Conservation (phyloP, 2,113 vertebrate genomes). For the Cyanistes caeruleus region DNA sequence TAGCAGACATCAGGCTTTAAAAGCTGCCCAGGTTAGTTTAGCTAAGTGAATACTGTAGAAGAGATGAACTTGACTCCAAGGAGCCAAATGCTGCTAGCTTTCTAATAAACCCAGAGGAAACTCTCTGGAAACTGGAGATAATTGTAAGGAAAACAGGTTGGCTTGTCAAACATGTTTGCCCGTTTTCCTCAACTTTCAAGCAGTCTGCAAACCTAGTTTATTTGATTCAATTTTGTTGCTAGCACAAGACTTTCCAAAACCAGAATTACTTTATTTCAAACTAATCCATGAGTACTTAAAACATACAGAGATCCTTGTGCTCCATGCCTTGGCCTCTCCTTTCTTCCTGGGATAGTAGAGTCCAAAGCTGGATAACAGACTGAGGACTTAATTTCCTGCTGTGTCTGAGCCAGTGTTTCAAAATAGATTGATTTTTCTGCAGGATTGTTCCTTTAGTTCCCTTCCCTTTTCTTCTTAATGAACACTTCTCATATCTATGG, state of each 20-base stretch:
- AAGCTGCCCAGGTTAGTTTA: neutral
- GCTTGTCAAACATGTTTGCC: neutral
- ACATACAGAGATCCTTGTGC: neutral
- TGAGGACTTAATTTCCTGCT: neutral
- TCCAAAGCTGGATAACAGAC: neutral
- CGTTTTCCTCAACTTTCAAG: neutral
- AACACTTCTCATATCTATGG: neutral
- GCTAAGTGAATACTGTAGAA: neutral
- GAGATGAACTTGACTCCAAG: neutral
- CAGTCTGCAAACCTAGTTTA: neutral
- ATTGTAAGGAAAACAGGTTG: neutral
- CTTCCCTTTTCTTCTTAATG: neutral
- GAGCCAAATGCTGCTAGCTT: neutral
- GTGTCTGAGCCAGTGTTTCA: neutral
- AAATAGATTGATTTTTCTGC: neutral
- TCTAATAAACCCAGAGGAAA: neutral
- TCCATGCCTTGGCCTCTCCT: neutral
- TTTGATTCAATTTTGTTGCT: neutral
- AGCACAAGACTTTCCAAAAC: neutral
- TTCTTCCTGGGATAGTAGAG: neutral
- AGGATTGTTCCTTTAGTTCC: neutral
- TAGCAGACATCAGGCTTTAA: neutral
- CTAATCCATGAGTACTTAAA: neutral
- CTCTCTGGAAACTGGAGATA: neutral
- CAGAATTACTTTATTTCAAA: neutral